Evolutionary conservation across 2,113 vertebrate species (phyloP), one percentile per base, ranked within the genome.

Genomic region (Heliornis fulica): DNA sequence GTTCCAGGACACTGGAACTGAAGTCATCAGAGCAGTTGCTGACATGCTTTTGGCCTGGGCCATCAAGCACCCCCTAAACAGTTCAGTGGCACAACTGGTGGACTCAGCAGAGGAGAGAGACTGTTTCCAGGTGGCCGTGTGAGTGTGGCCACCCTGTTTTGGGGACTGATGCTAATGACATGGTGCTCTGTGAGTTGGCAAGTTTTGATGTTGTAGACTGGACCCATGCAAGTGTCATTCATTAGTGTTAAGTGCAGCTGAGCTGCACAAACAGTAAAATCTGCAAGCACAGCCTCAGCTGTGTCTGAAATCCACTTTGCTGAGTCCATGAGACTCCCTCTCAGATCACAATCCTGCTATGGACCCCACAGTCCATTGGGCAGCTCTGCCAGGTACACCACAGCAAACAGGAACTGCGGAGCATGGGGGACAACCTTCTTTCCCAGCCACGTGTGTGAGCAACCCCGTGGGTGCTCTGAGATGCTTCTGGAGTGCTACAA

Each of bases 11-110:
- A 56, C 26, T 90, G 86, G 64, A 81, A 81, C 72, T 89, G 19
- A 83, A 92, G 86, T 70, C 36, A 34, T 92, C 76, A 36, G 34
- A 38, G 45, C 2, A 0, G 51, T 19, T 3, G 34, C 48, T 96
- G 95, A 96, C 90, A 93, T 81, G 72, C 46, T 89, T 92, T 93
- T 94, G 94, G 92, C 87, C 53, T 25, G 31, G 57, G 34, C 90
- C 61, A 79, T 31, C 53, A 87, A 91, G 53, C 40, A 43, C 61
- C 81, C 71, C 70, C 4, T 1, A 91, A 94, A 96, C 92, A 96
- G 96, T 96, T 94, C 88, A 9, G 40, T 94, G 90, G 78, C 92
- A 94, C 0, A 0, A 53, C 61, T 43, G 25, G 48, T n/a, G 18
- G 61, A 79, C 70, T 90, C 57, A 75, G 74, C 65, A 96, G 90